Evolutionary conservation across 2,113 vertebrate species (phyloP).

Genomic region (Prolemur simus): DNA sequence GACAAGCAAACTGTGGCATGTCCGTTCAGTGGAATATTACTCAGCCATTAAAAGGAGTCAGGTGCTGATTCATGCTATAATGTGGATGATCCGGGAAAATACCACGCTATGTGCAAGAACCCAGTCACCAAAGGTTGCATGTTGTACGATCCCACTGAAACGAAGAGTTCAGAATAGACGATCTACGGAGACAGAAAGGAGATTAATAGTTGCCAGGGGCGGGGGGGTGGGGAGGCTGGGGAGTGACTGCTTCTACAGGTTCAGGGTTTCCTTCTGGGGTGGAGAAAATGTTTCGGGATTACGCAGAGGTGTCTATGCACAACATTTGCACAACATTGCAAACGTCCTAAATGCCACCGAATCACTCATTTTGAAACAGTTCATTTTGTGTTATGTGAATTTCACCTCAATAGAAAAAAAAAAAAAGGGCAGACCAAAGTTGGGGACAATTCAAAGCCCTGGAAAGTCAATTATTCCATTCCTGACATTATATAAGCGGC

Average conservation of each 20-base stretch:
- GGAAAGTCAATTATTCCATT: slow-evolving; percentile 64
- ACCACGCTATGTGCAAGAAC: neutral
- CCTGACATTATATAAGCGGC: slow-evolving; percentile 33
- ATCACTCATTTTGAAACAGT: neutral
- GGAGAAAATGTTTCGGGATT: no score
- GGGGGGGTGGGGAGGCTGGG: fast-evolving
- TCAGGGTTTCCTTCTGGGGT: neutral
- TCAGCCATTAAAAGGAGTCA: neutral
- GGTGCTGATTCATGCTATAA: fast-evolving
- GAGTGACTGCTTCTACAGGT: neutral
- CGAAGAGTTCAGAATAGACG: neutral
- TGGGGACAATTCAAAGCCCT: neutral
- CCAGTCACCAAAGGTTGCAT: neutral
- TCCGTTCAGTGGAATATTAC: fast-evolving
- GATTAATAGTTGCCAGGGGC: neutral
- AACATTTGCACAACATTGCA: fast-evolving
- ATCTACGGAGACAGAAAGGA: neutral
- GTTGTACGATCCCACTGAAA: fast-evolving
- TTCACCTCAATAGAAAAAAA: neutral
- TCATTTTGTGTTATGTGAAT: neutral
- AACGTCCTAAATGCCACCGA: neutral
- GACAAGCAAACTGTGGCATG: fast-evolving
- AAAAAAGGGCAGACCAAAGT: neutral
- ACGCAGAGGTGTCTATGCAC: no score
- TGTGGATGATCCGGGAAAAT: fast-evolving